phyloP scores from a whole-genome alignment of 2,888 invertebrate species.

The Rhagonycha fulva region DNA sequence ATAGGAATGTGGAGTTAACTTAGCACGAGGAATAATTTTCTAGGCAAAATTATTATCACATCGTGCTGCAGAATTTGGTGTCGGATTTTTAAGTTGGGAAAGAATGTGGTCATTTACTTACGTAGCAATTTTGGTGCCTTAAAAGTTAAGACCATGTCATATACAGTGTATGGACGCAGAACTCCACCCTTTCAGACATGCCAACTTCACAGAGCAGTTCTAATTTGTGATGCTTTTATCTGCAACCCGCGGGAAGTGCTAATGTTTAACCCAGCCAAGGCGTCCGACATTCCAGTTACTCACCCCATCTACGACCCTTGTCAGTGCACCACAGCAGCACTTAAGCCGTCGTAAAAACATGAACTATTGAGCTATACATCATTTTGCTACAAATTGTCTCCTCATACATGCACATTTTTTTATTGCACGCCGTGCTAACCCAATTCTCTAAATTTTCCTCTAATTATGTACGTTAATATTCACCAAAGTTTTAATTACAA shows the following conservation, averaged over 20 bases:
- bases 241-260: constrained; percentile 49
- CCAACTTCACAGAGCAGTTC: constrained; percentile 41
- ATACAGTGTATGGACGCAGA: constrained; percentile 20
- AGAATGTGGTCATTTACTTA: background rate
- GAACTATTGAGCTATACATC: constrained; percentile 47
- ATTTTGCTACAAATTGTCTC: constrained; percentile 42
- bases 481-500: background rate
- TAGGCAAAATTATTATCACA: background rate
- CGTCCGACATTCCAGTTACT: constrained; percentile 36
- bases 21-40: background rate
- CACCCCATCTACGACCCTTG: constrained; percentile 34
- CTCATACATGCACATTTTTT: constrained; percentile 27
- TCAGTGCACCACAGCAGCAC: constrained; percentile 37
- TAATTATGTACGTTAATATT: background rate
- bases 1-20: background rate
- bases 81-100: background rate
- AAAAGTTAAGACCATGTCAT: constrained; percentile 20
- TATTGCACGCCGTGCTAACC: background rate
- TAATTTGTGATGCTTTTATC: constrained; percentile 54
- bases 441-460: background rate
- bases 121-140: background rate
- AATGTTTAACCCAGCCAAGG: constrained; percentile 48
- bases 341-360: constrained; percentile 43
- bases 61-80: background rate
- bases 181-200: constrained; percentile 31